phyloP scores from a whole-genome alignment of 2,888 invertebrate species.

The Chrysomela aeneicollis region DNA sequence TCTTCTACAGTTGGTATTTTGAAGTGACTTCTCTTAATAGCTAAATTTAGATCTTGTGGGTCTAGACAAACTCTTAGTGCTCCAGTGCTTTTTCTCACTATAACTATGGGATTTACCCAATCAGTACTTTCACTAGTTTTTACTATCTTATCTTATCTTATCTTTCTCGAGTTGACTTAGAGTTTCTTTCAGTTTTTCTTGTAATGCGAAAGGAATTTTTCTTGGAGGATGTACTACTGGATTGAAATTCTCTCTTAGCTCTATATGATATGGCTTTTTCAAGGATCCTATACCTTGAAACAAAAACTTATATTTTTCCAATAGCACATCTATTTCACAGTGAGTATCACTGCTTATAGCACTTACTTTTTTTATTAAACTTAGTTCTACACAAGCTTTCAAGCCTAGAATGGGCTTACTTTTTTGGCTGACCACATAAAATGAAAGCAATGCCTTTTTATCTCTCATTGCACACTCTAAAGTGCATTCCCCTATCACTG shows the following conservation, averaged over 20 bases:
- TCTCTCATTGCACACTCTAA: background rate
- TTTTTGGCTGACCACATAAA: slow-evolving; percentile 26
- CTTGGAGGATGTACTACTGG: slow-evolving; percentile 25
- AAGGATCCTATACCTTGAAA: slow-evolving; percentile 28
- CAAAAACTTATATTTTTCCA: slow-evolving; percentile 33
- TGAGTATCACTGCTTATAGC: slow-evolving; percentile 1
- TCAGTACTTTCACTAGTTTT: slow-evolving; percentile 20
- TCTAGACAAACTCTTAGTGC: slow-evolving; percentile 31
- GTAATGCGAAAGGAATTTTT: slow-evolving; percentile 24
- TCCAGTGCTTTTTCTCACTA: slow-evolving; percentile 27
- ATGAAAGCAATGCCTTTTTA: background rate
- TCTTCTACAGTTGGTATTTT: slow-evolving; percentile 31
- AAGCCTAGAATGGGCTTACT: slow-evolving; percentile 26
- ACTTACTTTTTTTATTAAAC: slow-evolving; percentile 19
- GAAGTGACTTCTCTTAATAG: slow-evolving; percentile 23
- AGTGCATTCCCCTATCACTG: background rate
- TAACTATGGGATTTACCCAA: slow-evolving; percentile 20
- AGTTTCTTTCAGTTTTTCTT: slow-evolving; percentile 22
- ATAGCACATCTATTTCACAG: slow-evolving; percentile 18
- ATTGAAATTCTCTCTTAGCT: slow-evolving; percentile 22
- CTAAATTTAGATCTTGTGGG: slow-evolving; percentile 26
- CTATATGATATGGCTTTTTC: slow-evolving; percentile 25
- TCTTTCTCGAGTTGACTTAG: slow-evolving; percentile 16
- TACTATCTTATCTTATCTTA: slow-evolving; percentile 5
- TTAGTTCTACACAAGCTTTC: slow-evolving; percentile 20